Evolutionary conservation across 37 sponge, comb jelly and placozoan species (phyloP).

Genomic region (Spongia lamella): DNA sequence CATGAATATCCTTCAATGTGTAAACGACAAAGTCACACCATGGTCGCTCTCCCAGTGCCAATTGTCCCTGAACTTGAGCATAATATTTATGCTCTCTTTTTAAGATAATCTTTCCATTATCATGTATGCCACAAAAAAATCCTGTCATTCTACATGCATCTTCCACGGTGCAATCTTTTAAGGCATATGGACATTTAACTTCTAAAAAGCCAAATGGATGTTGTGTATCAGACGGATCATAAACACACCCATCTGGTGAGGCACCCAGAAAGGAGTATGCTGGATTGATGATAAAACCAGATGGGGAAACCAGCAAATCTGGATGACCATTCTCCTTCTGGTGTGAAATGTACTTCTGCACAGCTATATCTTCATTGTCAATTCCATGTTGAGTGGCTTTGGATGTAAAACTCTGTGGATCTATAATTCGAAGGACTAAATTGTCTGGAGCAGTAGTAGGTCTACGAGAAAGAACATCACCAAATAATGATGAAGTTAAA

Average conservation of each 20-base stretch:
- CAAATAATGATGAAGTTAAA: slow-evolving; percentile 36
- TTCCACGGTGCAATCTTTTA: slow-evolving; percentile 1
- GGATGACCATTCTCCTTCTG: slow-evolving; percentile 41
- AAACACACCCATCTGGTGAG: slow-evolving; percentile 61
- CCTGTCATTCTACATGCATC: background rate
- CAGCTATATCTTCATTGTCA: slow-evolving; percentile 4
- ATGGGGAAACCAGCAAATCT: slow-evolving; percentile 28
- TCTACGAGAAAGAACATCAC: background rate
- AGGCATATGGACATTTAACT: slow-evolving; percentile 16
- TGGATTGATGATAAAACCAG: slow-evolving; percentile 37
- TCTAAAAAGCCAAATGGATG: slow-evolving; percentile 54
- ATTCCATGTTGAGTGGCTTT: slow-evolving; percentile 6
- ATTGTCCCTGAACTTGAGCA: too few relatives aligned
- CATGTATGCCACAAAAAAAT: too few relatives aligned
- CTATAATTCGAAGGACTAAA: slow-evolving; percentile 21
- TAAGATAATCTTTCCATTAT: too few relatives aligned
- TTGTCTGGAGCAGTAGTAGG: slow-evolving; percentile 30
- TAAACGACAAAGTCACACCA: background rate
- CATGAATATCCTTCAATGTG: background rate
- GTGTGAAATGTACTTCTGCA: slow-evolving; percentile 15
- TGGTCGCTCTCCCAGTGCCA: too few relatives aligned
- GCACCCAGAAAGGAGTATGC: slow-evolving; percentile 49
- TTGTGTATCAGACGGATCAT: slow-evolving; percentile 39
- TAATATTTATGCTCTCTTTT: too few relatives aligned
- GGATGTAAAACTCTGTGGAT: slow-evolving; percentile 16